Percentiles rank a stretch among this genome's conserved stretches.
Conservation (phyloP, 1,140 invertebrate species). For the Euschistus heros region DNA sequence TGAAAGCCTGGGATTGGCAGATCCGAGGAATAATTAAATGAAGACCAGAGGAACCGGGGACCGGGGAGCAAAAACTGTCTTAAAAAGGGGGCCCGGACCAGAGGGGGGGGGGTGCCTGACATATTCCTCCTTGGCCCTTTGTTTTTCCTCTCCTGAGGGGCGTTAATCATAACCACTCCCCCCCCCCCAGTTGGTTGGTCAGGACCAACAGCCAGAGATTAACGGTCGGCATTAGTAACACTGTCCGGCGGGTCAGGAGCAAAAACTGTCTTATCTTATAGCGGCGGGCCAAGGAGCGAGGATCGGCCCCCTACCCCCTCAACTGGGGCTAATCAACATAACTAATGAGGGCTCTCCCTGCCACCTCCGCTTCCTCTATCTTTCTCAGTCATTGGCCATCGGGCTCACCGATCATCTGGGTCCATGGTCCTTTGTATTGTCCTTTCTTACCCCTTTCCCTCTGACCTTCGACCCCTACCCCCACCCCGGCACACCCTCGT, state of each 20-base stretch:
- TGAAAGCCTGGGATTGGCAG: conserved; percentile 19
- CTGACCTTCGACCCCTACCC: no score
- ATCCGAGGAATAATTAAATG: conserved; percentile 26
- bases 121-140: conserved; percentile 20
- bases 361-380: background rate
- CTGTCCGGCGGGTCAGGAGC: conserved; percentile 17
- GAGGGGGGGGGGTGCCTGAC: conserved; percentile 19
- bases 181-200: no score
- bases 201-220: conserved; percentile 29
- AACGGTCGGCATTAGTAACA: conserved; percentile 29
- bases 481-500: no score
- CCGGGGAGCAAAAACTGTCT: conserved; percentile 22
- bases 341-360: conserved; percentile 19
- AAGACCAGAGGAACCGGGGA: background rate
- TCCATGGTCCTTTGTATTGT: no score
- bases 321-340: conserved; percentile 25
- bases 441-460: no score
- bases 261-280: conserved; percentile 27
- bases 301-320: background rate
- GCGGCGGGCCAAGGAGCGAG: conserved; percentile 24
- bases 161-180: conserved; percentile 21
- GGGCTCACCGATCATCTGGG: no score
- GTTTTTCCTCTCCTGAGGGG: background rate
- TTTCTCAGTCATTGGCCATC: conserved; percentile 8
- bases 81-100: conserved; percentile 21